Conservation (phyloP, 30 jellyfish, hydroid and myxozoan species). For the Cassiopea xamachana region DNA sequence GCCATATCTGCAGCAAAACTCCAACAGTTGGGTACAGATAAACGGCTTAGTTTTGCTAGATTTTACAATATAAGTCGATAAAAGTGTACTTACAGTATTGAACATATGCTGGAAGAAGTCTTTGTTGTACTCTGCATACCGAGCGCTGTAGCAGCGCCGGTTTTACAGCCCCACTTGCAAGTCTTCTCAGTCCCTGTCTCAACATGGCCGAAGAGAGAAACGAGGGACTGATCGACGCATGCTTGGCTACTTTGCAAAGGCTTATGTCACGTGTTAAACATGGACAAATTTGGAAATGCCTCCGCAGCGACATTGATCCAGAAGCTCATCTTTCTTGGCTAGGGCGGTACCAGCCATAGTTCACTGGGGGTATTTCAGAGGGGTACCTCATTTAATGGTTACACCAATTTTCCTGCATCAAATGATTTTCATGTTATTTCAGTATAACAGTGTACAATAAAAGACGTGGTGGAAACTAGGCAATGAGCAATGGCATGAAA, state of each 20-base stretch:
- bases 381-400: too few relatives aligned
- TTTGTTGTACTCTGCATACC: constrained; percentile 78
- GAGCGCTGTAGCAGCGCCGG: constrained; percentile 92
- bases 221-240: constrained; percentile 65
- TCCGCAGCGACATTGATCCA: constrained; percentile 8
- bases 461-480: too few relatives aligned
- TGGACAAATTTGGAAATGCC: constrained; percentile 71
- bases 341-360: too few relatives aligned
- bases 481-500: too few relatives aligned
- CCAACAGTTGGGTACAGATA: constrained; percentile 21
- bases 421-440: too few relatives aligned
- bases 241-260: constrained; percentile 52
- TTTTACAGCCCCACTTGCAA: constrained; percentile 84
- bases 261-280: constrained; percentile 55
- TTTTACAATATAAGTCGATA: background rate
- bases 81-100: constrained; percentile 70
- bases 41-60: background rate
- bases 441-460: too few relatives aligned
- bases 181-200: constrained; percentile 93
- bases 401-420: too few relatives aligned
- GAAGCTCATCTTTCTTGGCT: too few relatives aligned
- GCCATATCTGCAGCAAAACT: constrained; percentile 15
- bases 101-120: constrained; percentile 90
- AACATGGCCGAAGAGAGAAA: constrained; percentile 92
- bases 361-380: too few relatives aligned